These are phyloP conservation scores for Orestias chungarensis DNA, from an alignment of 2,797 vertebrate species.

Conservation along the genomic window DNA sequence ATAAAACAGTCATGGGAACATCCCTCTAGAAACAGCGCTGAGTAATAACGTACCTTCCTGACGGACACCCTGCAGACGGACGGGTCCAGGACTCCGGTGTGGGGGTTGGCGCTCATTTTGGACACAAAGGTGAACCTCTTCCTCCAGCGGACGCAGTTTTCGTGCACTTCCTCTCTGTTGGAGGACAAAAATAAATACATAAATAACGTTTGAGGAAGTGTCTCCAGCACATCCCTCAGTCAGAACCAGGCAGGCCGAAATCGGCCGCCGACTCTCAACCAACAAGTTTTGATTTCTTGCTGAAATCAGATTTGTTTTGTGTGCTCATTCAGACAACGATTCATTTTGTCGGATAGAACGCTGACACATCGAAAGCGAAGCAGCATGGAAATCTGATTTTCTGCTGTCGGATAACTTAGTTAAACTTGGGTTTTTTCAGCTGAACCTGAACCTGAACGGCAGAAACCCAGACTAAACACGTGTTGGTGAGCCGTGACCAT, in stretches of 20 bases:
- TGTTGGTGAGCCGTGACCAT: neutral
- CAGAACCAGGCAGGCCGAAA: neutral
- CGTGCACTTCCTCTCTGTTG: slow-evolving; percentile 89
- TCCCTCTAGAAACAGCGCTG: neutral
- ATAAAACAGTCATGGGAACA: neutral
- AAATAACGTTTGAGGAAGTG: neutral
- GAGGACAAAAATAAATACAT: neutral
- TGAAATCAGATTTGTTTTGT: too few relatives aligned
- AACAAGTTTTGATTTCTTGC: neutral
- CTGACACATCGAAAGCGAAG: too few relatives aligned
- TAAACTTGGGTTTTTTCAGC: neutral
- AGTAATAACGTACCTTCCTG: slow-evolving; percentile 83
- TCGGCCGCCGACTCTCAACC: neutral
- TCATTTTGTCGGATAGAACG: too few relatives aligned
- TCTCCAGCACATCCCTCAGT: neutral
- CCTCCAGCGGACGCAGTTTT: slow-evolving; percentile 94
- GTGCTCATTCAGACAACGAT: too few relatives aligned
- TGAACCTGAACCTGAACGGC: neutral
- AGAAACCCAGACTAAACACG: neutral
- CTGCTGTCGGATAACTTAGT: neutral
- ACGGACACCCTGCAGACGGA: slow-evolving; percentile 94
- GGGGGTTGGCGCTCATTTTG: slow-evolving; percentile 95
- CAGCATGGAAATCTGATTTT: neutral
- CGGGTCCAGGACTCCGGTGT: slow-evolving; percentile 93
- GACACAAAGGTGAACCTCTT: slow-evolving; percentile 94